These are phyloP conservation scores for Dysmachus trigonus DNA, from an alignment of 2,888 invertebrate genomes.

Conservation along the genomic window DNA sequence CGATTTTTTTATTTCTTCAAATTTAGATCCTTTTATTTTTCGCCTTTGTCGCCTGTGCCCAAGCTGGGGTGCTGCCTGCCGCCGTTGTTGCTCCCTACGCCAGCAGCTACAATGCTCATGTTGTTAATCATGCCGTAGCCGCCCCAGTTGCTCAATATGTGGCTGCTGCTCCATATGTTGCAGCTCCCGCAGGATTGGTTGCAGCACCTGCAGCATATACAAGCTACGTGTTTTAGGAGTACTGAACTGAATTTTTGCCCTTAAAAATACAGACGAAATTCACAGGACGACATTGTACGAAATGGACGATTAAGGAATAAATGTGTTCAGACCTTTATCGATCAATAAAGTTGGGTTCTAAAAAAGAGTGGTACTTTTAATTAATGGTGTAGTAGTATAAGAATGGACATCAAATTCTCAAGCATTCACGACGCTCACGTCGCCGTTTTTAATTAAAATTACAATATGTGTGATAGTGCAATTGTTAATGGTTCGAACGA, in stretches of 20 bases:
- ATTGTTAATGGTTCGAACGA: too few relatives aligned
- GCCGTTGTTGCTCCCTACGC: constrained; percentile 77
- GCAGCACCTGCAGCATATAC: constrained; percentile 58
- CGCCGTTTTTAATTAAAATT: too few relatives aligned
- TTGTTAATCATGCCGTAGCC: constrained; percentile 79
- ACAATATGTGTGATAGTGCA: too few relatives aligned
- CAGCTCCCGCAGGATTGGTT: constrained; percentile 68
- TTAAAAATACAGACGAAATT: background rate
- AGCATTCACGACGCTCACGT: too few relatives aligned
- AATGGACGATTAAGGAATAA: background rate
- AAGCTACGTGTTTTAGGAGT: background rate
- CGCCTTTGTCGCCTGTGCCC: constrained; percentile 69
- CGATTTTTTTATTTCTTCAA: background rate
- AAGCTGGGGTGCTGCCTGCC: constrained; percentile 58
- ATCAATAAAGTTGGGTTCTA: background rate
- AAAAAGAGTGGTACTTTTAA: background rate
- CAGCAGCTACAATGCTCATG: constrained; percentile 78
- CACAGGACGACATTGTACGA: background rate
- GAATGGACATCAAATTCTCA: background rate
- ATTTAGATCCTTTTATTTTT: constrained; percentile 57
- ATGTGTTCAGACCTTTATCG: background rate
- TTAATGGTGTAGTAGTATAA: background rate
- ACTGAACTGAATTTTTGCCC: background rate
- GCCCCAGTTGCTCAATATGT: constrained; percentile 68
- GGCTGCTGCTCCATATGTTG: constrained; percentile 62